Conservation (phyloP, 2,797 vertebrate genomes). For the Chiroxiphia lanceolata region DNA sequence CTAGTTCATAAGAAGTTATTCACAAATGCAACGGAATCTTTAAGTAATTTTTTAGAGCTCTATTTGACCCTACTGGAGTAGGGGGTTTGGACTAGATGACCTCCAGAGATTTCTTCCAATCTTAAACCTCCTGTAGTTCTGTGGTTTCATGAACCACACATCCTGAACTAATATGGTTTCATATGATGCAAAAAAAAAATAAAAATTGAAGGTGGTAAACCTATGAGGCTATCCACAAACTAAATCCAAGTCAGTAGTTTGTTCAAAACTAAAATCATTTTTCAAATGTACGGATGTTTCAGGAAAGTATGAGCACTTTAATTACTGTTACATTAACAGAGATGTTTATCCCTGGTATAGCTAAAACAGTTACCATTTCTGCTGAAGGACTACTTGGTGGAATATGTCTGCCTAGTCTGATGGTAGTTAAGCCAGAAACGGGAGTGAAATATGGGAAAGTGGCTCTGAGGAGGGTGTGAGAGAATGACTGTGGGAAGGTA, state of each 20-base stretch:
- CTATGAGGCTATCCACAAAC: not conserved
- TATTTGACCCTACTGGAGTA: not conserved
- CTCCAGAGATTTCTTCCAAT: not conserved
- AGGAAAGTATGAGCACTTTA: constrained; percentile 4
- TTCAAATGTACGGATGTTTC: not conserved
- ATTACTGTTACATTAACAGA: not conserved
- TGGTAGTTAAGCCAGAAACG: not conserved
- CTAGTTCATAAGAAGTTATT: not conserved
- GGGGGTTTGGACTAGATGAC: not conserved
- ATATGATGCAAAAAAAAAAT: not conserved
- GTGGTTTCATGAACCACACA: not conserved
- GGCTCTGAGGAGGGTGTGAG: not conserved
- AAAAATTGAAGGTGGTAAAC: not conserved
- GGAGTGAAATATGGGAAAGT: not conserved
- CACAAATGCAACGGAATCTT: not conserved
- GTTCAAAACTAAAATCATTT: not conserved
- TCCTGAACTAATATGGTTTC: not conserved
- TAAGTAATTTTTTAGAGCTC: not conserved
- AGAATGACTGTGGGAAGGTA: not conserved
- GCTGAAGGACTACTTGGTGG: not conserved
- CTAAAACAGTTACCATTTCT: not conserved
- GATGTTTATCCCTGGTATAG: not conserved
- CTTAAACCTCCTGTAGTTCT: not conserved
- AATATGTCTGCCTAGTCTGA: not conserved
- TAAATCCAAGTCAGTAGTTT: not conserved